A percentile compares a stretch with the other conserved stretches of the same genome.
Conservation (phyloP, 2,797 vertebrate species). For the Pipistrellus pipistrellus region DNA sequence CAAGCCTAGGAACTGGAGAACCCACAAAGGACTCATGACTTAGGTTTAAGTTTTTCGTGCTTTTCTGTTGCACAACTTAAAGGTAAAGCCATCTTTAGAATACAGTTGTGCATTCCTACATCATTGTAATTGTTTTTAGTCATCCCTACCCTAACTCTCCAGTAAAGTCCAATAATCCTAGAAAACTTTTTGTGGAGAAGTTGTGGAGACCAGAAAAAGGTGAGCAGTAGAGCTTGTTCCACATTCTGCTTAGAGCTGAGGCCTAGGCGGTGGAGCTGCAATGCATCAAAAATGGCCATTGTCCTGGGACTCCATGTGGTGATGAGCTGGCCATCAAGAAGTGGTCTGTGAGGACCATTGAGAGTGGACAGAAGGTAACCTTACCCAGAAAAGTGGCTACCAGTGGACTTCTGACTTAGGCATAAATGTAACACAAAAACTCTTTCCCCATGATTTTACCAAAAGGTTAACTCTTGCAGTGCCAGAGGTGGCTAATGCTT, state of each 20-base stretch:
- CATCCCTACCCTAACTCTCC: not conserved
- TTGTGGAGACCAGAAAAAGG: not conserved
- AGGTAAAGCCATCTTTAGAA: not conserved
- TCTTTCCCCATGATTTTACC: not conserved
- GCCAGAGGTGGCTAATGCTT: not conserved
- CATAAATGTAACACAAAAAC: not conserved
- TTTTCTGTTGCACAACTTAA: not conserved
- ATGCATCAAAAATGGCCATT: not conserved
- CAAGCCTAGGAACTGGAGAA: not conserved
- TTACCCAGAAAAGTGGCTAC: not conserved
- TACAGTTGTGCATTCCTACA: not conserved
- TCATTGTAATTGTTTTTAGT: not conserved
- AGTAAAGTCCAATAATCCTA: not conserved
- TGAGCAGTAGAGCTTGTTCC: not conserved
- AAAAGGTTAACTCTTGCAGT: not conserved
- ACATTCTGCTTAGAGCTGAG: not conserved
- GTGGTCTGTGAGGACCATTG: not conserved
- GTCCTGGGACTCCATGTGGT: no score
- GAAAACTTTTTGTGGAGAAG: not conserved
- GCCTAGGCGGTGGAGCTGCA: not conserved
- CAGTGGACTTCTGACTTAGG: not conserved
- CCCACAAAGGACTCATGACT: not conserved
- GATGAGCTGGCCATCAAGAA: not conserved
- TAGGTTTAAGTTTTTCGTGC: not conserved
- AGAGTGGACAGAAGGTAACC: not conserved